phyloP scores from a whole-genome alignment of 2,888 invertebrate genomes.

The Cantharis flavilabris region DNA sequence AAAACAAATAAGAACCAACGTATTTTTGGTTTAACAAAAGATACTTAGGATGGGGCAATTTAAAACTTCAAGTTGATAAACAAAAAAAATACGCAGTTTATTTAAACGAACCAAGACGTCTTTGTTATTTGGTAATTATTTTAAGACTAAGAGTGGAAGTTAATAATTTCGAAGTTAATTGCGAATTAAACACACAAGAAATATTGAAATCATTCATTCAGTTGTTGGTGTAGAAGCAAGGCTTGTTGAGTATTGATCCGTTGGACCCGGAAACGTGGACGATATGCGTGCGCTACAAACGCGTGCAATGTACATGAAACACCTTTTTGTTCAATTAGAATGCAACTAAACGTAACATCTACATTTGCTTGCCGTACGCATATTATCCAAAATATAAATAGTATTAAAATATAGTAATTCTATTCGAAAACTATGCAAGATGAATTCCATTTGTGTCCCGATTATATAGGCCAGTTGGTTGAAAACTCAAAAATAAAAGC shows the following conservation, averaged over 20 bases:
- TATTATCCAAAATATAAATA: not conserved
- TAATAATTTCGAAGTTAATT: not conserved
- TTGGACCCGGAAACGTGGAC: conserved; percentile 23
- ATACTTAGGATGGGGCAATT: not conserved
- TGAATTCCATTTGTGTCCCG: not conserved
- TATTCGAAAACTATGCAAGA: not conserved
- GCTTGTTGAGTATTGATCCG: conserved; percentile 17
- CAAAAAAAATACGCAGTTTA: not conserved
- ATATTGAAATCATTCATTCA: not conserved
- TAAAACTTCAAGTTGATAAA: not conserved
- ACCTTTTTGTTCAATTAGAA: conserved; percentile 11
- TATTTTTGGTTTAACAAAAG: not conserved
- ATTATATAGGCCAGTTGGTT: not conserved
- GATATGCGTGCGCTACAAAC: conserved; percentile 16
- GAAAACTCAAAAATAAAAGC: not conserved
- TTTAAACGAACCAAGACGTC: not conserved
- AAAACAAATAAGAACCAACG: not conserved
- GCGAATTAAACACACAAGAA: not conserved
- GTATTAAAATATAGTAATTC: not conserved
- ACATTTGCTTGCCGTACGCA: too few relatives aligned
- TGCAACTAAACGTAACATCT: not conserved
- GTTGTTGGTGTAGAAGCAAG: not conserved
- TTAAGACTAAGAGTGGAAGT: not conserved
- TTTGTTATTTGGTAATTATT: not conserved
- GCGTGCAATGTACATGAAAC: conserved; percentile 13